phyloP scores from a whole-genome alignment of 2,113 vertebrate genomes.

The Zootoca vivipara region DNA sequence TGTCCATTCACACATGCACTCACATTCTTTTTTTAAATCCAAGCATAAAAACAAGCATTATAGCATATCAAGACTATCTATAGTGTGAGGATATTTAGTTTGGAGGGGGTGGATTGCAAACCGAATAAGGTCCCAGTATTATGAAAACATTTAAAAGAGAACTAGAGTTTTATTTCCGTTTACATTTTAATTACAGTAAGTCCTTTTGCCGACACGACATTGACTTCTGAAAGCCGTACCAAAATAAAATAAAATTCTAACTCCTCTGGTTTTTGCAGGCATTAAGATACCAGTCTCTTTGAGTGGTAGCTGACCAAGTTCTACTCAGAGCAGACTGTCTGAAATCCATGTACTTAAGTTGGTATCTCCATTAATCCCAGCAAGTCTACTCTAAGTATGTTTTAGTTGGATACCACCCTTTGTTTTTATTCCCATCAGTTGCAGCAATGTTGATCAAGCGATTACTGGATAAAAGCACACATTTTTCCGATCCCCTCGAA shows the following conservation, averaged over 20 bases:
- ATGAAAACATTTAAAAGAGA: background rate
- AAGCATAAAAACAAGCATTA: no score
- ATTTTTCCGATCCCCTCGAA: slow-evolving; percentile 46
- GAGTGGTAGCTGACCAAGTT: background rate
- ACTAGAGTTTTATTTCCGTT: slow-evolving; percentile 38
- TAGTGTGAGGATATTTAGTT: background rate
- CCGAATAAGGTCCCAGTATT: background rate
- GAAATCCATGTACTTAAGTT: no score
- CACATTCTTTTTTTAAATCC: no score
- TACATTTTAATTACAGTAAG: slow-evolving; percentile 69
- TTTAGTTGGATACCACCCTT: no score
- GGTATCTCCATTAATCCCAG: no score
- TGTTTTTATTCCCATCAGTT: slow-evolving; percentile 37
- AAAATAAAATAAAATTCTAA: slow-evolving; percentile 29
- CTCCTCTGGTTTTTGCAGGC: slow-evolving; percentile 24
- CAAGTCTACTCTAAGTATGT: no score
- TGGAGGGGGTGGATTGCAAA: background rate
- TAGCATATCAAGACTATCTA: no score
- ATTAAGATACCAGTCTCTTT: slow-evolving; percentile 38
- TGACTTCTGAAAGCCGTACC: slow-evolving; percentile 43
- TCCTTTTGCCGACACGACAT: slow-evolving; percentile 53
- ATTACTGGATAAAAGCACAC: background rate
- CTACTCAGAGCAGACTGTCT: no score
- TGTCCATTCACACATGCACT: no score
- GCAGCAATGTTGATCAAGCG: slow-evolving; percentile 61